These are phyloP conservation scores for Anhinga anhinga DNA, from an alignment of 2,113 vertebrate species.

Conservation along the genomic window DNA sequence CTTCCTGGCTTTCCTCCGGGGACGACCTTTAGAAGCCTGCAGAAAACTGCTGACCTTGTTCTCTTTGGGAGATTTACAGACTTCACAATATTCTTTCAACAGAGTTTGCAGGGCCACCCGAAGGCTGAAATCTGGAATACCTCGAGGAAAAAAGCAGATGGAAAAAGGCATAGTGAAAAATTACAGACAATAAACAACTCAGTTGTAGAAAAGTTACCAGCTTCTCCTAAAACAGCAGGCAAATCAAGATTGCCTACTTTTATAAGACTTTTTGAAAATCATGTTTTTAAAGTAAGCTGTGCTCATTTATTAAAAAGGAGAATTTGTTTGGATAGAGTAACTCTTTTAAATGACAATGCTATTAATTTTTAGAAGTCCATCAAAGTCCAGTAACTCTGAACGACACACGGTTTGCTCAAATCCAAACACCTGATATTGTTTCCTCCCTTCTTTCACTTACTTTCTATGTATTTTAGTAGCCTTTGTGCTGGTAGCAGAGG, in stretches of 20 bases:
- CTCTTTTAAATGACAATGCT: background rate
- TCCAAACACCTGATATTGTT: background rate
- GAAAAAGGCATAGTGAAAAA: background rate
- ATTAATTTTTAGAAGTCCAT: background rate
- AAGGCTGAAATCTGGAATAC: conserved; percentile 93
- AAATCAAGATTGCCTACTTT: background rate
- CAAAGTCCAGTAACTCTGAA: background rate
- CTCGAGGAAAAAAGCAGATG: conserved; percentile 61
- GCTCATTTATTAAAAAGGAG: background rate
- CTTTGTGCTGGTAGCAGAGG: conserved; percentile 90
- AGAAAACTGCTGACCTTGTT: conserved; percentile 87
- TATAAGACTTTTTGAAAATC: background rate
- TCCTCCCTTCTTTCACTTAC: conserved; percentile 69
- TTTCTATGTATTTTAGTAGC: conserved; percentile 93
- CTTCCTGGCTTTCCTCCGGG: conserved; percentile 95
- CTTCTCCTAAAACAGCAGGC: background rate
- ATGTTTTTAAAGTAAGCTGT: background rate
- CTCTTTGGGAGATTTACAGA: conserved; percentile 90
- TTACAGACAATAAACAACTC: background rate
- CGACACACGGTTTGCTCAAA: background rate
- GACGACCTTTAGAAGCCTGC: conserved; percentile 88
- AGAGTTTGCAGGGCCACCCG: conserved; percentile 96
- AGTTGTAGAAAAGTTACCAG: background rate
- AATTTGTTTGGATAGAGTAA: background rate
- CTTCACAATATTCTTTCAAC: conserved; percentile 94